phyloP scores from a whole-genome alignment of 1,140 invertebrate species.

The Nephotettix cincticeps region DNA sequence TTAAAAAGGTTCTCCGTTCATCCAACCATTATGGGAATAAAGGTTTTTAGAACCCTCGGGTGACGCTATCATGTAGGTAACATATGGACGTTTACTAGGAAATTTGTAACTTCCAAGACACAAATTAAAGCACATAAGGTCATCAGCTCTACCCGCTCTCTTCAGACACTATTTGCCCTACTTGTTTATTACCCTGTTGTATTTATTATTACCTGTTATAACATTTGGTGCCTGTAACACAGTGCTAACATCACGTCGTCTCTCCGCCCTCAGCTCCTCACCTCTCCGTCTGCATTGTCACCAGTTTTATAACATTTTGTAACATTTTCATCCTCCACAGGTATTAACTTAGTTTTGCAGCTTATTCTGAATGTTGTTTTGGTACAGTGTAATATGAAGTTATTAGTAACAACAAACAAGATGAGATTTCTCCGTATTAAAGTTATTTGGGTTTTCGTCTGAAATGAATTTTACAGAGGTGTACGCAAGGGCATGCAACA shows the following conservation, averaged over 20 bases:
- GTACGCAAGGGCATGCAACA: too few relatives aligned
- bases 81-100: not conserved
- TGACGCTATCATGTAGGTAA: not conserved
- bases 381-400: too few relatives aligned
- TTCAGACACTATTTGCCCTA: conserved; percentile 10
- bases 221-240: conserved; percentile 4
- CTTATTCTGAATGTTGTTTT: too few relatives aligned
- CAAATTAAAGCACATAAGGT: conserved; percentile 16
- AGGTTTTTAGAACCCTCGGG: conserved; percentile 13
- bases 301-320: too few relatives aligned
- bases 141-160: conserved; percentile 5
- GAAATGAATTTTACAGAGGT: too few relatives aligned
- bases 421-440: too few relatives aligned
- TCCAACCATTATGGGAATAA: conserved; percentile 9
- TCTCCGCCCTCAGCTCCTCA: too few relatives aligned
- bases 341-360: too few relatives aligned
- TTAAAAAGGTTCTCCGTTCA: not conserved
- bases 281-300: too few relatives aligned
- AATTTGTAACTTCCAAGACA: not conserved
- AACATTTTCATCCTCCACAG: too few relatives aligned
- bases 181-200: conserved; percentile 10
- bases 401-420: too few relatives aligned
- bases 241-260: conserved; percentile 17
- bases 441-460: too few relatives aligned
- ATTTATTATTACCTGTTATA: conserved; percentile 8